Evolutionary conservation across 2,888 invertebrate genomes (phyloP).

Genomic region (Heteropelma amictum): DNA sequence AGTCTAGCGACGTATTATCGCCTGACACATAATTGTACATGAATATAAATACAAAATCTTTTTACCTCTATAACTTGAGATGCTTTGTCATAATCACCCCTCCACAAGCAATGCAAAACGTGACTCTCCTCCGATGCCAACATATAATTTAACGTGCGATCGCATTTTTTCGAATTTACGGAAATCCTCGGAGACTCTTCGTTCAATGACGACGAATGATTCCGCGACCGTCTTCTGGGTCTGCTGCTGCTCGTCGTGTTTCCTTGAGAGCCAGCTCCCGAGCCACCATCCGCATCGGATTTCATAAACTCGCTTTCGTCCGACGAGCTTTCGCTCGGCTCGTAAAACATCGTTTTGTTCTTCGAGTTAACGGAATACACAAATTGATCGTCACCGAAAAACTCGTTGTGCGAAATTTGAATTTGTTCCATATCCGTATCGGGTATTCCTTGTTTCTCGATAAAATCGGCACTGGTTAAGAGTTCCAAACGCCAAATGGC

Average conservation of each 20-base stretch:
- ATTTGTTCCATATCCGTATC: conserved; percentile 65
- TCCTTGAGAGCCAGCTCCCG: conserved; percentile 73
- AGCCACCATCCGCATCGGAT: conserved; percentile 66
- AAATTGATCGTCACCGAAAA: conserved; percentile 58
- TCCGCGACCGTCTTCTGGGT: conserved; percentile 76
- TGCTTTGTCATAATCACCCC: conserved; percentile 86
- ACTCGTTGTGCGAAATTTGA: not conserved
- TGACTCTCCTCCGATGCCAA: conserved; percentile 87
- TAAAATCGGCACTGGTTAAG: conserved; percentile 81
- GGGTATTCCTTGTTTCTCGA: conserved; percentile 77
- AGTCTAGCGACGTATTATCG: not conserved
- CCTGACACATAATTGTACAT: conserved; percentile 2
- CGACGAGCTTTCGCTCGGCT: conserved; percentile 61
- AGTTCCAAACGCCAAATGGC: conserved; percentile 87
- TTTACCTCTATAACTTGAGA: conserved; percentile 89
- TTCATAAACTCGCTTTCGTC: conserved; percentile 61
- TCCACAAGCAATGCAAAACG: conserved; percentile 87
- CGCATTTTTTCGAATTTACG: conserved; percentile 62
- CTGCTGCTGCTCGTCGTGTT: conserved; percentile 78
- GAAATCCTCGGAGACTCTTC: conserved; percentile 5
- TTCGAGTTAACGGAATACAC: conserved; percentile 54
- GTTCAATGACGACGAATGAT: conserved; percentile 15
- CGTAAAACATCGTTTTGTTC: conserved; percentile 65
- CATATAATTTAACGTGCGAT: conserved; percentile 84
- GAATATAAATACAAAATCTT: conserved; percentile 20